phyloP scores from a whole-genome alignment of 2,113 vertebrate species.

The Gasterosteus nipponicus region DNA sequence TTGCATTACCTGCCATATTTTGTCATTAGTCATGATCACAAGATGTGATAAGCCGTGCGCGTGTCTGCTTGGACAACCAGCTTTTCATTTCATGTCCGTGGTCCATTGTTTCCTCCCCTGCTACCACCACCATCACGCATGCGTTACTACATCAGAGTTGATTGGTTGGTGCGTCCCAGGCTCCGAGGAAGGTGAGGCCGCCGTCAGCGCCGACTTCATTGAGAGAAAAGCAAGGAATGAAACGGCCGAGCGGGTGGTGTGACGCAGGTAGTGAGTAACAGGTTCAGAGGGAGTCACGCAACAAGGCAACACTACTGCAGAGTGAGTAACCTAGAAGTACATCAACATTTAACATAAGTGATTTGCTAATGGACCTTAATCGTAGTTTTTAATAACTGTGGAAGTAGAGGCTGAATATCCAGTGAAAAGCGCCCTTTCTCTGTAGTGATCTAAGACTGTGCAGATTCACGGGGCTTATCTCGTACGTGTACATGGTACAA shows the following conservation, averaged over 20 bases:
- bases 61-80: background rate
- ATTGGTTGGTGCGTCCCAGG: slow-evolving; percentile 46
- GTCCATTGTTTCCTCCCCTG: slow-evolving; percentile 44
- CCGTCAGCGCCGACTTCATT: slow-evolving; percentile 42
- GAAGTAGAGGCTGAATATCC: background rate
- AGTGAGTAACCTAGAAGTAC: slow-evolving; percentile 15
- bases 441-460: slow-evolving; percentile 3
- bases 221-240: slow-evolving; percentile 18
- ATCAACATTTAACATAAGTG: slow-evolving; percentile 21
- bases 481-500: background rate
- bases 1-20: background rate
- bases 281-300: slow-evolving; percentile 17
- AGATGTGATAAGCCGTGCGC: background rate
- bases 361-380: slow-evolving; percentile 5
- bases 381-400: background rate
- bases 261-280: background rate
- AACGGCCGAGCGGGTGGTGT: background rate
- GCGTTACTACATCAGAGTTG: slow-evolving; percentile 16
- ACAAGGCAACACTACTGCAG: background rate
- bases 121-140: no score
- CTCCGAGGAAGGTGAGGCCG: slow-evolving; percentile 35
- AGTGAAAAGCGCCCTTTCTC: background rate
- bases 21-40: slow-evolving; percentile 5
- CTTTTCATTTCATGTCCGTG: slow-evolving; percentile 28
- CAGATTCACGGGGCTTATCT: slow-evolving; percentile 1